Base-by-base conservation (phyloP, 1,140 invertebrate genomes). In the Adoxophyes honmai region DNA sequence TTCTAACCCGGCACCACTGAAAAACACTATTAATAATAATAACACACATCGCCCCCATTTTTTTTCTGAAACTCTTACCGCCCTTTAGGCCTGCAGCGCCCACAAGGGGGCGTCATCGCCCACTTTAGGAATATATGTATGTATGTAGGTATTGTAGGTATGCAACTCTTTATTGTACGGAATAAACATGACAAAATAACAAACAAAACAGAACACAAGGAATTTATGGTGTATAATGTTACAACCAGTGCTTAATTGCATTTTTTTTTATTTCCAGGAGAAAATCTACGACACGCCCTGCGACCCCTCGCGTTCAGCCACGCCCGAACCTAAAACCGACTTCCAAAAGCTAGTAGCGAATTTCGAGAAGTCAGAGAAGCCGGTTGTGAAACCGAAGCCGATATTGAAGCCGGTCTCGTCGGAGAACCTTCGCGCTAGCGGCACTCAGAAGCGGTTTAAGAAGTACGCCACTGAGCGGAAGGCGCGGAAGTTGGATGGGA, bases 261-360 rank as follows among this genome's bases (percentile, higher is more conserved):
- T 38, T 52, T 59, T 51, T 52, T 21, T 63, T 57, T 60, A 56
- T 8, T 81, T 80, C 9, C 79, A 89, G 87, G 75, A 83, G 35
- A 80, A 79, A 48, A 87, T 89, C 36, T 89, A 89, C 70, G 85
- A 89, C 62, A 71, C 75, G 1, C 84, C 87, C 1, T 83, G 64
- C 58, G 73, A 77, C 4, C 51, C 44, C 10, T 57, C 70, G 0
- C 51, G 62, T 16, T 63, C 66, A 0, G 44, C 64, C 0, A 67
- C 71, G 2, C 74, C 75, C 1, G 70, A 81, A 16, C 14, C 35
- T 8, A 28, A 28, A 28, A 21, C 18, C 0, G 16, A 38, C 36
- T 55, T 55, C 53, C 33, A 38, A 13, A 59, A 42, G 8, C 28
- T 52, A 5, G 33, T 55, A 1, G 33, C 28, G 4, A 55, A 6